Base-by-base conservation (phyloP, 2,888 invertebrate genomes). In the Hyposoter didymator region DNA sequence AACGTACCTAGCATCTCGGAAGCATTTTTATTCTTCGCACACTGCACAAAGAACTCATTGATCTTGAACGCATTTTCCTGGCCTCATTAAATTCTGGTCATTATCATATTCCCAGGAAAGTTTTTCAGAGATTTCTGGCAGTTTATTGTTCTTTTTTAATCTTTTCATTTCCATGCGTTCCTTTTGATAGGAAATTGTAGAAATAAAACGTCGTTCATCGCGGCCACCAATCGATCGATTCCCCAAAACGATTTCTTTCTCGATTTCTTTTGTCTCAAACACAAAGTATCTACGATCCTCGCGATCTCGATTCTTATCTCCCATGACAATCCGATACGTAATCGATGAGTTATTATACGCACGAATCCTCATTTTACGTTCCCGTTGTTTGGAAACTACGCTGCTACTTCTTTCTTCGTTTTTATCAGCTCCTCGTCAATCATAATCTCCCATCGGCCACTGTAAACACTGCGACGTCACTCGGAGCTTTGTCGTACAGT, bases 261-360 rank as follows among this genome's bases (percentile, higher is more conserved):
- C 43, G 49, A 43, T 35, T 28, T 80, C 84, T 66, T 80, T 80
- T 81, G 75, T 81, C 35, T 73, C 76, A 35, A 55, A 14, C 14
- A 67, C 62, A 67, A 47, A 84, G 59, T 62, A 17, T 32, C 72
- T 35, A 19, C n/a, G 69, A 69, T 79, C 43, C 8, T 84, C 43
- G 47, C 22, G 59, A 76, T 76, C 49, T 59, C n/a, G 49, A 73
- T 76, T 76, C 47, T 62, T 69, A 81, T 84, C 78, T 10, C 12
- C 14, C 17, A 14, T 47, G 19, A 55, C 59, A 69, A 66, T 76
- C n/a, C 47, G 59, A 22, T 45, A 32, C 35, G 47, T 80, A 62
- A 75, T 75, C 64, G 22, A 84, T 72, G 22, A 70, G 17, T 19
- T 69, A 28, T 39, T 10, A 35, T 39, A 32, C 19, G 10, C 39